Evolutionary conservation across 1,140 invertebrate genomes (phyloP).

Genomic region (Listronotus bonariensis): DNA sequence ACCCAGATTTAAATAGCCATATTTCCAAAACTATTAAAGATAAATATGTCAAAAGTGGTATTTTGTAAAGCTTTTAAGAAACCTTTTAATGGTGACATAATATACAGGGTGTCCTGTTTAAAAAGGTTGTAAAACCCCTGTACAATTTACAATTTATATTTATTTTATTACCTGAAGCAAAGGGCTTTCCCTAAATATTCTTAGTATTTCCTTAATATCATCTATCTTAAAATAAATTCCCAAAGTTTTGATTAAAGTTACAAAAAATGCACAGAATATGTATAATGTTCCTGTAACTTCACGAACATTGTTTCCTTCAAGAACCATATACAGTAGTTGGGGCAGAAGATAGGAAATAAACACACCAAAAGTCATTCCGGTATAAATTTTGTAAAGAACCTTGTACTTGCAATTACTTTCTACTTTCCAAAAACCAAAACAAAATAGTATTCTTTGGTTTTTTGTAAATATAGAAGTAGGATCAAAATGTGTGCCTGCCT

Average conservation of each 20-base stretch:
- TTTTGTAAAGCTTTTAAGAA: too few species aligned
- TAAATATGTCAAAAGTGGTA: too few species aligned
- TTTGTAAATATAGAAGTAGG: not conserved
- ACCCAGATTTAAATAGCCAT: too few species aligned
- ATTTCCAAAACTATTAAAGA: too few species aligned
- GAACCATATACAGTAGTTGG: not conserved
- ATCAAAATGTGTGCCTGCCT: not conserved
- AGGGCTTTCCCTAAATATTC: not conserved
- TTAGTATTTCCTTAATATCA: not conserved
- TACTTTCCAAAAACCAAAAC: slow-evolving; percentile 3
- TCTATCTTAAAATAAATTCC: not conserved
- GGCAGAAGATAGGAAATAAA: not conserved
- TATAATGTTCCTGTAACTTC: slow-evolving; percentile 6
- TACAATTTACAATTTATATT: too few species aligned
- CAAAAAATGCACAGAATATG: not conserved
- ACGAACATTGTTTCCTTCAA: not conserved
- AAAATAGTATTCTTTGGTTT: not conserved
- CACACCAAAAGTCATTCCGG: not conserved
- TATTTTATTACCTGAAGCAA: slow-evolving; percentile 6
- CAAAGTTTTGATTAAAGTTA: not conserved
- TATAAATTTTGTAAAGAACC: not conserved
- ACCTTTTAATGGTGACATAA: too few species aligned
- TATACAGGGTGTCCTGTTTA: too few species aligned
- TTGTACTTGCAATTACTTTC: not conserved
- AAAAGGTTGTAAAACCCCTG: too few species aligned